Evolutionary conservation across 2,888 invertebrate species (phyloP).

Genomic region (Parelbella ahira): DNA sequence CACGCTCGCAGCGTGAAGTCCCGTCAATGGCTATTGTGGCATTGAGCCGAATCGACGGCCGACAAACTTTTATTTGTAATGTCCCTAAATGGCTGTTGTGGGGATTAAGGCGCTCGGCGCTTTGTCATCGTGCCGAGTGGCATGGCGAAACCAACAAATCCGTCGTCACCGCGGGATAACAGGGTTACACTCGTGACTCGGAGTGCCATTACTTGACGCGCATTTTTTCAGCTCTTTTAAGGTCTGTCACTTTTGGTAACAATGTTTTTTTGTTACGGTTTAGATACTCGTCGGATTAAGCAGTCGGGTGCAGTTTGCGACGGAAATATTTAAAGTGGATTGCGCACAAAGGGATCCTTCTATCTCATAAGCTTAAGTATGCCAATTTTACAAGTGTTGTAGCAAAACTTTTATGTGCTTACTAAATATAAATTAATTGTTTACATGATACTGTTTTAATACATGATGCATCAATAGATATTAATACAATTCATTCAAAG

Average conservation of each 20-base stretch:
- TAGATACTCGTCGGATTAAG: constrained; percentile 40
- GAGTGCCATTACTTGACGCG: constrained; percentile 34
- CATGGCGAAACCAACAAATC: constrained; percentile 51
- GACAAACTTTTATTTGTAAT: constrained; percentile 77
- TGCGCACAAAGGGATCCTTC: no score
- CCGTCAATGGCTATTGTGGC: constrained; percentile 74
- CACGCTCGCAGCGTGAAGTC: constrained; percentile 70
- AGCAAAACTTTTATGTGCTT: no score
- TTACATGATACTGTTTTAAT: no score
- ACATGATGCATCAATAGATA: no score
- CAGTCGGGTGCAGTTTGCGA: constrained; percentile 49
- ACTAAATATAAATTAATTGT: no score
- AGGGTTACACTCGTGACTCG: constrained; percentile 27
- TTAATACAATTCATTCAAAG: no score
- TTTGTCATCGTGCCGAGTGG: constrained; percentile 61
- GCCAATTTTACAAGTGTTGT: no score
- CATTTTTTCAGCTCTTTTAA: constrained; percentile 44
- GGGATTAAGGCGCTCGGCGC: constrained; percentile 67
- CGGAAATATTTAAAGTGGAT: constrained; percentile 38
- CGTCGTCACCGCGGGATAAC: constrained; percentile 34
- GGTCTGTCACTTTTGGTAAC: constrained; percentile 71
- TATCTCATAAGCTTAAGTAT: no score
- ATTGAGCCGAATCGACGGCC: constrained; percentile 49
- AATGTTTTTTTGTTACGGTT: constrained; percentile 52
- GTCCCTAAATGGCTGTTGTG: constrained; percentile 75